These are phyloP conservation scores for Hofmannophila pseudospretella DNA, from an alignment of 2,888 invertebrate genomes.

Conservation along the genomic window DNA sequence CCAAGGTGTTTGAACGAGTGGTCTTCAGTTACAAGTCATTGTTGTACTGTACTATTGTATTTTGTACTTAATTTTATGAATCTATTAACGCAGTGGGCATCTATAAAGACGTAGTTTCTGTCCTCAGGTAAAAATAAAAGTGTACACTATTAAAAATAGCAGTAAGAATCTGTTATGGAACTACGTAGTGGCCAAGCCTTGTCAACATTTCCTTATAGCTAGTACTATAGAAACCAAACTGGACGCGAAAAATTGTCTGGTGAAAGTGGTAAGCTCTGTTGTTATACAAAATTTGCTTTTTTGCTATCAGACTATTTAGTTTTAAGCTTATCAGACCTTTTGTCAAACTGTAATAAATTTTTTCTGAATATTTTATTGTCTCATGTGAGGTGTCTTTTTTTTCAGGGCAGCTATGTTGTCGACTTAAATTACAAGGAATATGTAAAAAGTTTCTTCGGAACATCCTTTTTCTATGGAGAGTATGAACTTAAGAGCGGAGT, in stretches of 20 bases:
- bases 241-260: not conserved
- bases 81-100: too few species aligned
- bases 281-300: too few species aligned
- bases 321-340: too few species aligned
- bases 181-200: not conserved
- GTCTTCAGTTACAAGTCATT: too few species aligned
- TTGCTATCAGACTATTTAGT: too few species aligned
- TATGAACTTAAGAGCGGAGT: constrained; percentile 22
- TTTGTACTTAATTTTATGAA: too few species aligned
- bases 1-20: too few species aligned
- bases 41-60: too few species aligned
- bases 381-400: too few species aligned
- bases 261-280: constrained; percentile 1
- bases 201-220: constrained; percentile 1
- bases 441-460: constrained; percentile 22
- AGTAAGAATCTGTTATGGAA: not conserved
- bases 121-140: constrained; percentile 5
- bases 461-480: constrained; percentile 30
- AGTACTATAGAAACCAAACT: not conserved
- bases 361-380: too few species aligned
- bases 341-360: too few species aligned
- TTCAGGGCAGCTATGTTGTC: constrained; percentile 23
- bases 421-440: constrained; percentile 21
- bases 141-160: not conserved
- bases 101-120: too few species aligned